A percentile compares a stretch with the other conserved stretches of the same genome.
These are phyloP conservation scores for Lordiphosa mommai DNA, from an alignment of 1,140 invertebrate species.

Conservation along the genomic window DNA sequence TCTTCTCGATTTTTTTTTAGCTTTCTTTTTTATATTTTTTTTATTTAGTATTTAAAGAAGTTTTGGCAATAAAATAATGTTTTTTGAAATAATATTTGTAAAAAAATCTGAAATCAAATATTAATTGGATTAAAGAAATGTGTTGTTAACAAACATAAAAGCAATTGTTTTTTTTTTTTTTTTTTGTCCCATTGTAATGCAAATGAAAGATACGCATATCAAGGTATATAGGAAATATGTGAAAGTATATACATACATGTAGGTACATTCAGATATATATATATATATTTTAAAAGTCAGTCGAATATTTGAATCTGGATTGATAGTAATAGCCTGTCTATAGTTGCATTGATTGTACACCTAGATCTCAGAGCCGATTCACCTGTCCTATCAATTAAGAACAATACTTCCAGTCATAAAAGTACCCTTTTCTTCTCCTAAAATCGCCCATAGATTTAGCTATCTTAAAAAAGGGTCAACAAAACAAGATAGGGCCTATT, in stretches of 20 bases:
- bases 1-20: conserved; percentile 40
- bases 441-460: no score
- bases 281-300: neutral
- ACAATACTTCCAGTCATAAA: no score
- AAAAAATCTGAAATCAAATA: conserved; percentile 80
- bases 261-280: neutral
- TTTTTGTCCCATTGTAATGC: neutral
- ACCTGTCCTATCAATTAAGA: no score
- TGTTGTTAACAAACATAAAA: conserved; percentile 33
- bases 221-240: neutral
- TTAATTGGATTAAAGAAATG: conserved; percentile 74
- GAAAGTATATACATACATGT: neutral
- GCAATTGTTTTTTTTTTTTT: neutral
- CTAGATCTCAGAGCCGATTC: no score
- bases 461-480: no score
- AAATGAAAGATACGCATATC: conserved; percentile 1
- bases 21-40: conserved; percentile 38
- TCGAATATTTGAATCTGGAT: neutral
- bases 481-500: no score
- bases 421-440: no score
- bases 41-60: conserved; percentile 58
- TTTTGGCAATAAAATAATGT: conserved; percentile 79
- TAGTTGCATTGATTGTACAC: no score
- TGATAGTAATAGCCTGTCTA: conserved; percentile 3
- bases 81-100: conserved; percentile 79